Percentiles rank a stretch among this genome's conserved stretches.
These are phyloP conservation scores for Atrina japonica DNA, from an alignment of 2,888 invertebrate genomes.

Conservation along the genomic window DNA sequence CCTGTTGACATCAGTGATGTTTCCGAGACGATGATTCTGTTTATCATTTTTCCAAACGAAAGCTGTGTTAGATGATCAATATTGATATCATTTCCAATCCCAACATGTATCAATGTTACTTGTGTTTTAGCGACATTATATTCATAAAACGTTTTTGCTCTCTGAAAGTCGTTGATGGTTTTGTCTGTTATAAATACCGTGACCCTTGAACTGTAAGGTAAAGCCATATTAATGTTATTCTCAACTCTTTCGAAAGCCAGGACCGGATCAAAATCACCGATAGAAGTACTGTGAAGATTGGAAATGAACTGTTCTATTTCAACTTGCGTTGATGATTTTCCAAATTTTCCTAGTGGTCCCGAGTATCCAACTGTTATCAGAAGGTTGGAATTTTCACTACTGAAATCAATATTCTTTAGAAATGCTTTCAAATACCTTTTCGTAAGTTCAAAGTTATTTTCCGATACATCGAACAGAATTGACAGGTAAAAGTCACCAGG, in stretches of 20 bases:
- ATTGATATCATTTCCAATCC: neutral
- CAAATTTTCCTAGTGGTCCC: neutral
- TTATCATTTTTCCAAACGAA: neutral
- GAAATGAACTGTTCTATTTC: no score
- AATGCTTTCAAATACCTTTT: no score
- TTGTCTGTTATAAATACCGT: constrained; percentile 20
- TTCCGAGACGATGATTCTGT: constrained; percentile 6
- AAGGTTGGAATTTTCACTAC: neutral
- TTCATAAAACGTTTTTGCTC: neutral
- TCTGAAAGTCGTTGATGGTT: neutral
- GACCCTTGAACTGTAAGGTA: neutral
- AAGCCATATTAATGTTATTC: constrained; percentile 1
- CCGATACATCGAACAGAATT: constrained; percentile 13
- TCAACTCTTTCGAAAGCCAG: constrained; percentile 3
- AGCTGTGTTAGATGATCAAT: neutral
- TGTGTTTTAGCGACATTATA: neutral
- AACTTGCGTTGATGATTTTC: neutral
- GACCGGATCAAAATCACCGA: constrained; percentile 10
- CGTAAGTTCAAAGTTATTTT: constrained; percentile 3
- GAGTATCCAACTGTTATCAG: neutral
- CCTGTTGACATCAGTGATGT: constrained; percentile 11
- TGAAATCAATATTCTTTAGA: no score
- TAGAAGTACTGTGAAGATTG: neutral
- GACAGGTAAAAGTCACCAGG: constrained; percentile 1
- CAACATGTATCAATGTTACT: constrained; percentile 1